phyloP scores from a whole-genome alignment of 37 sponge, comb jelly and placozoan genomes.

The Theonella swinhoei region DNA sequence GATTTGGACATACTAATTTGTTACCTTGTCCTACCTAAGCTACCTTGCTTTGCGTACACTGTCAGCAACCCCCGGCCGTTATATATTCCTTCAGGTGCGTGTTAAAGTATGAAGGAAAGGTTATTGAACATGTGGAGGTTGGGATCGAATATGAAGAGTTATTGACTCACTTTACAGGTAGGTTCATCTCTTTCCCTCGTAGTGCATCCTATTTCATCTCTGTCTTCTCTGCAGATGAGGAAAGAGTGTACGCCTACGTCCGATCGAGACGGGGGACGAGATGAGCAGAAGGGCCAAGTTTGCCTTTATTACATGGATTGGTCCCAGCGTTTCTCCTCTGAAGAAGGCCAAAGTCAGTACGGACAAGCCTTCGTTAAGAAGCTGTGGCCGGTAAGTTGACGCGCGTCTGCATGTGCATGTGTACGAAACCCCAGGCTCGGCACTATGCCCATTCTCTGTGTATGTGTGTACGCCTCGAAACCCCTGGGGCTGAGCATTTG shows the following conservation, averaged over 20 bases:
- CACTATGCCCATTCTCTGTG: no score
- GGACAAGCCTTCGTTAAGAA: slow-evolving; percentile 94
- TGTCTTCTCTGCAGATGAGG: slow-evolving; percentile 49
- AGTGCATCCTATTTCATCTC: no score
- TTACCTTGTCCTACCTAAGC: no score
- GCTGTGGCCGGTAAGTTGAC: slow-evolving; percentile 61
- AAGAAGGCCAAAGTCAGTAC: slow-evolving; percentile 96
- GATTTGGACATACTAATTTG: no score
- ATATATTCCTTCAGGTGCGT: slow-evolving; percentile 28
- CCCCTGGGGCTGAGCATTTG: no score
- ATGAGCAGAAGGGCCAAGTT: slow-evolving; percentile 94
- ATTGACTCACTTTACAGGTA: background rate
- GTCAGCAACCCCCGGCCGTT: background rate
- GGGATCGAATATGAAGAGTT: slow-evolving; percentile 52
- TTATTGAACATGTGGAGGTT: slow-evolving; percentile 5
- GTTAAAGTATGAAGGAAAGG: slow-evolving; percentile 54
- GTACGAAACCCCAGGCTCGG: no score
- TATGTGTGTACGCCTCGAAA: no score
- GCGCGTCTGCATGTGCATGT: no score
- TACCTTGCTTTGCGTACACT: no score
- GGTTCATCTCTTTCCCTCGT: background rate
- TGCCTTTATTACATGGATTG: slow-evolving; percentile 96
- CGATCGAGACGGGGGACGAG: slow-evolving; percentile 92
- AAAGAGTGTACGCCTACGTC: slow-evolving; percentile 68
- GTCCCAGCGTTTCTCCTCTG: slow-evolving; percentile 69